Evolutionary conservation across 2,113 vertebrate species (phyloP).

Genomic region (Pelobates fuscus): DNA sequence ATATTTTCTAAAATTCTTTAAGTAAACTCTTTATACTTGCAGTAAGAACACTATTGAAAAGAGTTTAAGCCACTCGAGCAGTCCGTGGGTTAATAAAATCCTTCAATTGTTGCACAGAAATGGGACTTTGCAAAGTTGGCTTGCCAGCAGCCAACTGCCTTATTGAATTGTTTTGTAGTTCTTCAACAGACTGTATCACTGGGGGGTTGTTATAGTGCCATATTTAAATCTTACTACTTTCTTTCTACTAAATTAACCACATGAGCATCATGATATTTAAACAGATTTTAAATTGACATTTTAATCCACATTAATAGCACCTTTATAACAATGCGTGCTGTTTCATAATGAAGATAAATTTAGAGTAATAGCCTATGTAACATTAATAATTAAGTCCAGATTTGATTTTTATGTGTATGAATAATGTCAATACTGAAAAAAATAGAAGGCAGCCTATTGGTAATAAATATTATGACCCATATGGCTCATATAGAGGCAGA

Average conservation of each 20-base stretch:
- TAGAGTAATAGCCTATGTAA: neutral
- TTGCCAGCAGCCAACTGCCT: constrained; percentile 26
- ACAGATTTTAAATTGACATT: neutral
- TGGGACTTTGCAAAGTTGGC: constrained; percentile 33
- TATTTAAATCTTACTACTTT: constrained; percentile 21
- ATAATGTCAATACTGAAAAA: neutral
- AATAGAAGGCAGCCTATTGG: too few relatives aligned
- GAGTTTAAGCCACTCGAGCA: constrained; percentile 1
- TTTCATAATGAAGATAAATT: neutral
- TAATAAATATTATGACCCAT: too few relatives aligned
- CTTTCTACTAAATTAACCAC: constrained; percentile 34
- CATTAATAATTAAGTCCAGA: neutral
- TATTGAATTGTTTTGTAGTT: constrained; percentile 22
- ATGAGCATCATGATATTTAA: constrained; percentile 16
- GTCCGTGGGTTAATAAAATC: constrained; percentile 18
- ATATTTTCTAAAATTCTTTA: constrained; percentile 25
- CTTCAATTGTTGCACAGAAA: constrained; percentile 33
- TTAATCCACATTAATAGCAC: constrained; percentile 10
- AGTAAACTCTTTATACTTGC: constrained; percentile 1
- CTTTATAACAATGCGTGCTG: neutral
- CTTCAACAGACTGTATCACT: constrained; percentile 35
- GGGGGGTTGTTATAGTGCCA: constrained; percentile 30
- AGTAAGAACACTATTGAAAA: neutral
- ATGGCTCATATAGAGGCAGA: too few relatives aligned
- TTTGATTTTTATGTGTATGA: neutral